A percentile compares a stretch with the other conserved stretches of the same genome.
Evolutionary conservation across 2,888 invertebrate species (phyloP).

Genomic region (Drosophila testacea): DNA sequence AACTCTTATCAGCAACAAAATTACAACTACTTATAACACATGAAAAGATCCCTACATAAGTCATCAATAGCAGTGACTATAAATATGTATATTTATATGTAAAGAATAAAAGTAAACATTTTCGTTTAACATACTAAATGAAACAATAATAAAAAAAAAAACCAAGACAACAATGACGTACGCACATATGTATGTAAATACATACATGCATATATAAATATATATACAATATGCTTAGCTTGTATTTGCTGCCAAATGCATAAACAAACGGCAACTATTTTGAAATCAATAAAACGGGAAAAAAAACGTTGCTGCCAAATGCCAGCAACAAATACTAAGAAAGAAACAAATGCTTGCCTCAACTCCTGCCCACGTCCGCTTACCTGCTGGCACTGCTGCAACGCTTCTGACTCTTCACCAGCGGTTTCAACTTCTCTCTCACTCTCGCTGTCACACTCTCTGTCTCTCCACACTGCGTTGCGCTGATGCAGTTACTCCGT

Average conservation of each 20-base stretch:
- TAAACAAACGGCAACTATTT: conserved; percentile 40
- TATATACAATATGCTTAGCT: conserved; percentile 50
- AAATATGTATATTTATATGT: conserved; percentile 6
- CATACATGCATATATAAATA: conserved; percentile 4
- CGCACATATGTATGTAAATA: conserved; percentile 10
- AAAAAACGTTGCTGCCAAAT: conserved; percentile 35
- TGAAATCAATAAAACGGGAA: conserved; percentile 47
- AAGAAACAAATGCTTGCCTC: conserved; percentile 54
- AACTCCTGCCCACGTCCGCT: conserved; percentile 58
- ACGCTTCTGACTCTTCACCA: conserved; percentile 45
- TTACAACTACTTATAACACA: conserved; percentile 19
- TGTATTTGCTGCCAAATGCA: conserved; percentile 41
- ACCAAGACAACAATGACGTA: conserved; percentile 27
- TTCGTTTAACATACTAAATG: conserved; percentile 33
- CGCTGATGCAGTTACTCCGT: conserved; percentile 53
- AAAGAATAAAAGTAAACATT: conserved; percentile 27
- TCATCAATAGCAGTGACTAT: conserved; percentile 9
- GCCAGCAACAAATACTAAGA: conserved; percentile 40
- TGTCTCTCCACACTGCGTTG: conserved; percentile 48
- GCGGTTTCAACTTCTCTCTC: conserved; percentile 24
- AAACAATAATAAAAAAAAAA: background rate
- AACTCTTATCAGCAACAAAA: conserved; percentile 42
- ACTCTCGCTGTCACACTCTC: conserved; percentile 8
- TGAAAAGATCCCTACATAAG: conserved; percentile 17
- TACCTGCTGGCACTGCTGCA: conserved; percentile 60